Conservation (phyloP, 1,140 invertebrate genomes). For the Patella vulgata region DNA sequence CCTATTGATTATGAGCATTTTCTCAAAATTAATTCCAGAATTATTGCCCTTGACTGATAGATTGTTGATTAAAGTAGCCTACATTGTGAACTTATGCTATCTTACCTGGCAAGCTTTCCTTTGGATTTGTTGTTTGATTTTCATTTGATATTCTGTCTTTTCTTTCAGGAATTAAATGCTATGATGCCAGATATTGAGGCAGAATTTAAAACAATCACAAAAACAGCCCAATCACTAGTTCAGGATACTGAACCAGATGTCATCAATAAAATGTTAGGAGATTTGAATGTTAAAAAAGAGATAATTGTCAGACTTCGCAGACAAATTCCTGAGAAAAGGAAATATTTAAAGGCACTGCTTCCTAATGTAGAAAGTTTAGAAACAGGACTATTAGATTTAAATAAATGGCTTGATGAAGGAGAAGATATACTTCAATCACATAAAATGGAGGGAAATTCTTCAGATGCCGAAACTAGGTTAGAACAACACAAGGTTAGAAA, state of each 20-base stretch:
- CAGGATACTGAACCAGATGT: conserved; percentile 90
- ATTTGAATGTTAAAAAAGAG: conserved; percentile 86
- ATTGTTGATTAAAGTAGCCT: too few relatives aligned
- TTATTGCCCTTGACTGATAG: not conserved
- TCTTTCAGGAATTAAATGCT: conserved; percentile 72
- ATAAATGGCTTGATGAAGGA: conserved; percentile 85
- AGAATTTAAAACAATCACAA: conserved; percentile 87
- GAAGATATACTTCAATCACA: conserved; percentile 77
- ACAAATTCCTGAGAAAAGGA: conserved; percentile 58
- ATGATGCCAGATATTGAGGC: conserved; percentile 89
- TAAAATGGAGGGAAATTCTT: conserved; percentile 76
- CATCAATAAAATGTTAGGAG: conserved; percentile 89
- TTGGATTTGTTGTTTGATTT: too few relatives aligned
- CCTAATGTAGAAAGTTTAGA: conserved; percentile 92
- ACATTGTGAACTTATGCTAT: too few relatives aligned
- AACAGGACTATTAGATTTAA: conserved; percentile 84
- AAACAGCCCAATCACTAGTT: conserved; percentile 89
- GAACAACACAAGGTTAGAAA: conserved; percentile 80
- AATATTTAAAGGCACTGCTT: conserved; percentile 70
- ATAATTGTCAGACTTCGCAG: conserved; percentile 83
- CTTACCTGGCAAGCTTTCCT: too few relatives aligned
- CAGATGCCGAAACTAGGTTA: conserved; percentile 78
- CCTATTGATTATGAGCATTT: not conserved
- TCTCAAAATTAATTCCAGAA: not conserved
- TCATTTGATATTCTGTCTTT: too few relatives aligned